Percentiles rank a stretch among this genome's conserved stretches.
phyloP scores from a whole-genome alignment of 2,888 invertebrate genomes.

The Drosophila algonquin region DNA sequence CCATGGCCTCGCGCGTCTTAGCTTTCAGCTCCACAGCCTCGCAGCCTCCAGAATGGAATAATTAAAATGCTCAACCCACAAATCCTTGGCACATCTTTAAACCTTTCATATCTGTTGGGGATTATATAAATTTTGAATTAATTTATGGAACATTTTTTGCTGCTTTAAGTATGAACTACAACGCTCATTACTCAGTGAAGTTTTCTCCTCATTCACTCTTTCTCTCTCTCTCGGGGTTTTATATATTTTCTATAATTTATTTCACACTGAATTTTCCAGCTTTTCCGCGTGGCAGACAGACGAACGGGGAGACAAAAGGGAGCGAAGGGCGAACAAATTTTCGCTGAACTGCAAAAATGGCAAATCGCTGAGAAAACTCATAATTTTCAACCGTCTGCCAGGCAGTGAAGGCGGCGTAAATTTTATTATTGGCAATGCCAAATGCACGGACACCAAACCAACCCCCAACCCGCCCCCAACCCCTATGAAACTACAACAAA shows the following conservation, averaged over 20 bases:
- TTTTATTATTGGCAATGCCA: conserved; percentile 75
- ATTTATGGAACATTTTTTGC: conserved; percentile 8
- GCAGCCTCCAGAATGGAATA: conserved; percentile 53
- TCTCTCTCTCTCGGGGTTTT: not conserved
- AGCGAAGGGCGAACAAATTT: conserved; percentile 21
- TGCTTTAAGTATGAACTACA: conserved; percentile 1
- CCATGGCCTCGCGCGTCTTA: not conserved
- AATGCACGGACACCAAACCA: conserved; percentile 54
- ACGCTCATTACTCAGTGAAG: conserved; percentile 44
- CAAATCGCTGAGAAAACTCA: conserved; percentile 45
- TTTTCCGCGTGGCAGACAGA: not conserved
- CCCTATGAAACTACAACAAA: conserved; percentile 33
- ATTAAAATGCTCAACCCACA: conserved; percentile 50
- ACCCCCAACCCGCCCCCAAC: conserved; percentile 14
- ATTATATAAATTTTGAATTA: conserved; percentile 24
- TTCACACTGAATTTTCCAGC: conserved; percentile 40
- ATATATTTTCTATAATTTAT: conserved; percentile 57
- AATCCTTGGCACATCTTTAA: conserved; percentile 26
- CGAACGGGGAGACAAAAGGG: conserved; percentile 22
- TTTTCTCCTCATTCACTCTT: conserved; percentile 12
- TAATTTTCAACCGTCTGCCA: conserved; percentile 43
- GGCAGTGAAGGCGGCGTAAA: conserved; percentile 50
- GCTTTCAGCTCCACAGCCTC: too few relatives aligned
- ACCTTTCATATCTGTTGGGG: not conserved
- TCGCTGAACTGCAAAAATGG: conserved; percentile 34